These are phyloP conservation scores for Heliconius himera DNA, from an alignment of 1,140 invertebrate genomes.

Conservation along the genomic window DNA sequence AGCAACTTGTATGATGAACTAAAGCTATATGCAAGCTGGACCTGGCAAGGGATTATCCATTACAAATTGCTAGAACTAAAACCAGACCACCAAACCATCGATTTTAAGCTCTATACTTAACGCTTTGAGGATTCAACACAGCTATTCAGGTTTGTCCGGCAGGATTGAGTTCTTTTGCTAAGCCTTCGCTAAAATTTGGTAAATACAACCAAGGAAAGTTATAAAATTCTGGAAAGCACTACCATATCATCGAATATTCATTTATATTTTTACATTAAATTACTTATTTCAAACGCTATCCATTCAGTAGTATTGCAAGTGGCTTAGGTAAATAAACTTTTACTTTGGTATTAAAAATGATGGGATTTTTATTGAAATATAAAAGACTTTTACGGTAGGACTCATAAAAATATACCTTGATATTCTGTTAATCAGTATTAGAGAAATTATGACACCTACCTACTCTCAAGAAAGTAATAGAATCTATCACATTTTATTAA, in stretches of 20 bases:
- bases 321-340: neutral
- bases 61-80: neutral
- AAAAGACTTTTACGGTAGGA: too few species aligned
- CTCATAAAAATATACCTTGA: too few species aligned
- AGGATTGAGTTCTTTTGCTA: constrained; percentile 1
- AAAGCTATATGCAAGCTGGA: neutral
- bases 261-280: neutral
- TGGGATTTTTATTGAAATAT: too few species aligned
- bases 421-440: too few species aligned
- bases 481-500: too few species aligned
- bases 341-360: neutral
- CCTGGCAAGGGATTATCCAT: constrained; percentile 4
- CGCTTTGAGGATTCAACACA: neutral
- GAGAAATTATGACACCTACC: too few species aligned
- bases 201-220: neutral
- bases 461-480: too few species aligned
- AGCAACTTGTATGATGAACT: neutral
- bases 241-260: neutral
- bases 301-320: neutral
- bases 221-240: neutral
- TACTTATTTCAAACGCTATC: neutral
- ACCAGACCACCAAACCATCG: accelerated
- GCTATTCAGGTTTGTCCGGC: neutral
- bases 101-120: neutral
- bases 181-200: neutral